Conservation (phyloP, 2,113 vertebrate genomes). For the Pachycephala philippinensis region DNA sequence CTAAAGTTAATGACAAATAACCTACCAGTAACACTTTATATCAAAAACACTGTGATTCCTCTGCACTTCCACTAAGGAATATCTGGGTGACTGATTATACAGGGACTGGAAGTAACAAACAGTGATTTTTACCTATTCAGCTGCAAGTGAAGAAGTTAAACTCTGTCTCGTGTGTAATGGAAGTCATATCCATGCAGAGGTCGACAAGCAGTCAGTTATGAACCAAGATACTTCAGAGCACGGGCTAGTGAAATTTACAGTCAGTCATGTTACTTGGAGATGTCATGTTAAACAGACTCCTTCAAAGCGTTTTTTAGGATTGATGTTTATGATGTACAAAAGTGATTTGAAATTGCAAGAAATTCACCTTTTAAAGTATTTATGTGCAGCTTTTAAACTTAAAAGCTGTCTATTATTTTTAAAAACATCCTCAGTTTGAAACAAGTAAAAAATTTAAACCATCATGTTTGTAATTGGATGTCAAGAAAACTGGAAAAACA, state of each 20-base stretch:
- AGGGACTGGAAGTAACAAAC: not conserved
- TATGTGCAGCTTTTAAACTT: not conserved
- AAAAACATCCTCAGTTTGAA: constrained; percentile 15
- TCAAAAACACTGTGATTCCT: not conserved
- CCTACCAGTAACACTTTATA: not conserved
- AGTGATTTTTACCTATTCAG: constrained; percentile 17
- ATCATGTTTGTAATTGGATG: constrained; percentile 18
- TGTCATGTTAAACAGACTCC: not conserved
- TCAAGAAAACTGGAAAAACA: constrained; percentile 55
- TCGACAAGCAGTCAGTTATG: not conserved
- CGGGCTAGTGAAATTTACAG: not conserved
- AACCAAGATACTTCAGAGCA: not conserved
- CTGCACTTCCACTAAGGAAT: not conserved
- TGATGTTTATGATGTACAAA: constrained; percentile 30
- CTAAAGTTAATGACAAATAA: not conserved
- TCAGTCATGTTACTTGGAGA: not conserved
- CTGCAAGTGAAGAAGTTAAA: not conserved
- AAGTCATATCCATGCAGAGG: not conserved
- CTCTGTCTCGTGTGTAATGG: not conserved
- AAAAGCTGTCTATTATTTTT: not conserved
- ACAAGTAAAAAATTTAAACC: constrained; percentile 35
- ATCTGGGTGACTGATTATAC: not conserved
- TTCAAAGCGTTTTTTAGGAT: constrained; percentile 3
- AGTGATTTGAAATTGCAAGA: constrained; percentile 2
- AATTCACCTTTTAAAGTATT: constrained; percentile 15